These are phyloP conservation scores for Megaceryle torquata DNA, from an alignment of 2,113 vertebrate species.

Conservation along the genomic window DNA sequence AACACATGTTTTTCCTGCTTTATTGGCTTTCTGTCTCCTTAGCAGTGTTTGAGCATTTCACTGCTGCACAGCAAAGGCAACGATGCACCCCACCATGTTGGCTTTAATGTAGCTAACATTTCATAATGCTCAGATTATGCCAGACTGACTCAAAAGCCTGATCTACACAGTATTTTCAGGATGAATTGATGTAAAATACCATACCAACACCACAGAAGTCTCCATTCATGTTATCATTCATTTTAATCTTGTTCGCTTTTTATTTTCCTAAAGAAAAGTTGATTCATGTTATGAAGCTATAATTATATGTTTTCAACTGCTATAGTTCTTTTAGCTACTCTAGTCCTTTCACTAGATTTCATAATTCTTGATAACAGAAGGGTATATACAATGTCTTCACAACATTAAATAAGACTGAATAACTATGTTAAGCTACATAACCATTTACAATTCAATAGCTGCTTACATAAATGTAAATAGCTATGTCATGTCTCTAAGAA, in stretches of 20 bases:
- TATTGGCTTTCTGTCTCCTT: neutral
- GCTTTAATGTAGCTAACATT: neutral
- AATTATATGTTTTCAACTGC: neutral
- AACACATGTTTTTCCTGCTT: neutral
- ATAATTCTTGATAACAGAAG: neutral
- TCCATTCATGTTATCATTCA: neutral
- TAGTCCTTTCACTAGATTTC: neutral
- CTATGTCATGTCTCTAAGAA: neutral
- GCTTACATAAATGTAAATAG: neutral
- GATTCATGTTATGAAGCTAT: neutral
- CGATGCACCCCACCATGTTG: rapidly evolving
- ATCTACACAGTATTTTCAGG: neutral
- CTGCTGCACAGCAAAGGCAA: neutral
- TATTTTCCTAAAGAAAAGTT: neutral
- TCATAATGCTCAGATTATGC: neutral
- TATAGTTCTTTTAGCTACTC: neutral
- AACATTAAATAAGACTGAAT: neutral
- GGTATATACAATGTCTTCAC: neutral
- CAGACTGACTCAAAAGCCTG: neutral
- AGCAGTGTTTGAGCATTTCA: neutral
- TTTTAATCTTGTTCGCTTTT: neutral
- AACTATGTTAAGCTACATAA: neutral
- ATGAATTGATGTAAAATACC: neutral
- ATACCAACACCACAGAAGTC: neutral
- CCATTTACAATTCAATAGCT: neutral